Base-by-base conservation (phyloP, 1,140 invertebrate species). In the Lepidurus apus region DNA sequence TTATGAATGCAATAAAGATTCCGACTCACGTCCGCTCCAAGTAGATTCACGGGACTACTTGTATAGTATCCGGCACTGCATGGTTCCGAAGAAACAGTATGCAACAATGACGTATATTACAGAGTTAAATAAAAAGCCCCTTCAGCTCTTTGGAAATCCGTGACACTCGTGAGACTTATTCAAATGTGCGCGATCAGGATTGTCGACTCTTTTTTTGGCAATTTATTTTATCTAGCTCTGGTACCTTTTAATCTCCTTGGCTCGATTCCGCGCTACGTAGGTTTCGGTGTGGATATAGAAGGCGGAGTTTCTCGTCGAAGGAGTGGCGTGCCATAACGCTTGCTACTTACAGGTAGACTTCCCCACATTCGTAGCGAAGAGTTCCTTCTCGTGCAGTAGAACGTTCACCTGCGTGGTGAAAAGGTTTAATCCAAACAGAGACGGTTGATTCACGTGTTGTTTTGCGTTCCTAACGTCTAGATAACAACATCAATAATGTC, bases 331-430 rank as follows among this genome's bases (percentile, higher is more conserved):
- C 53, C 13, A 65, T 65, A 65, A 65, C 17, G 53, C 21, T 65
- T 65, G 21, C 9, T 65, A 65, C 53, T 65, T 21, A 65, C 53
- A 65, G 53, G 53, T 65, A 65, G 53, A 65, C 53, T 65, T 65
- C 21, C 53, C 53, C 53, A 13, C 53, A 21, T 3, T 34, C 34
- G 3, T 34, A 34, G 34, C 34, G 34, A 34, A 34, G 34, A 34
- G 53, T 65, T 65, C 53, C 53, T 65, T 13, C 21, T 65, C n/a
- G 53, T 65, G 53, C 53, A 65, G 53, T 65, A 65, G 53, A 65
- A 21, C 53, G 53, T 65, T 65, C 53, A 65, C 53, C 53, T 65
- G 21, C 53, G 53, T 65, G 53, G 53, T 65, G 53, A 65, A 65
- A 65, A 65, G 53, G 53, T 65, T n/a, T 21, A 0, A 5, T 17